These are phyloP conservation scores for Lipophrys pholis DNA, from an alignment of 2,113 vertebrate species.

Conservation along the genomic window DNA sequence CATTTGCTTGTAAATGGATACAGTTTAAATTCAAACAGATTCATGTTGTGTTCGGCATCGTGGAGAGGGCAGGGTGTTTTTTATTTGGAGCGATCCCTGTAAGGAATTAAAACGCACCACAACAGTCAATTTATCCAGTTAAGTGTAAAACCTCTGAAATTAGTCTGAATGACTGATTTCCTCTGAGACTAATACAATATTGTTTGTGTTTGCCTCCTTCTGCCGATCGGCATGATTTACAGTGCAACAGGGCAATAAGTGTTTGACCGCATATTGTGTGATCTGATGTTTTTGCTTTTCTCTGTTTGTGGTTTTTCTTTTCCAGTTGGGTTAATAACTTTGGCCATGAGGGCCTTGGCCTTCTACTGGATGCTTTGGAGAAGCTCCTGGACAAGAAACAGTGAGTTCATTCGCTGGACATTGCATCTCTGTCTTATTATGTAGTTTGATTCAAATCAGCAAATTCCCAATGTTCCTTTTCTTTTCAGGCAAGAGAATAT, in stretches of 20 bases:
- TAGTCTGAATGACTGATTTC: constrained; percentile 52
- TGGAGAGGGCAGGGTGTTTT: constrained; percentile 18
- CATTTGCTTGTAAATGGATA: constrained; percentile 72
- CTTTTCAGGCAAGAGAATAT: constrained; percentile 91
- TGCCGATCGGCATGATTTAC: constrained; percentile 16
- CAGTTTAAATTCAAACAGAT: constrained; percentile 63
- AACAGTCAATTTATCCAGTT: constrained; percentile 46
- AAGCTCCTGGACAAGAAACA: constrained; percentile 97
- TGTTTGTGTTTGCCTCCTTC: constrained; percentile 29
- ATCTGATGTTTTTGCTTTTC: constrained; percentile 12
- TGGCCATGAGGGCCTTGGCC: constrained; percentile 95
- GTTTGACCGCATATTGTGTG: constrained; percentile 12
- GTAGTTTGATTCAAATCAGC: neutral
- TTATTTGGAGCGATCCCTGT: constrained; percentile 41
- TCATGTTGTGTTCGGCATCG: constrained; percentile 34
- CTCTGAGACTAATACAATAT: constrained; percentile 37
- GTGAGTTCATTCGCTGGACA: constrained; percentile 82
- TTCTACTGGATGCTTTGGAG: constrained; percentile 93
- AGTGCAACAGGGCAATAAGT: constrained; percentile 14
- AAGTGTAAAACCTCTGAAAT: constrained; percentile 44
- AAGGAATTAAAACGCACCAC: constrained; percentile 53
- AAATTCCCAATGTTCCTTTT: constrained; percentile 1
- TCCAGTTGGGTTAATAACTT: constrained; percentile 99
- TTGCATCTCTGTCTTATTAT: neutral
- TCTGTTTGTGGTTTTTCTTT: constrained; percentile 36